Evolutionary conservation across 1,140 invertebrate genomes (phyloP), one percentile per base, ranked within the genome.

Genomic region (Hyles euphorbiae): DNA sequence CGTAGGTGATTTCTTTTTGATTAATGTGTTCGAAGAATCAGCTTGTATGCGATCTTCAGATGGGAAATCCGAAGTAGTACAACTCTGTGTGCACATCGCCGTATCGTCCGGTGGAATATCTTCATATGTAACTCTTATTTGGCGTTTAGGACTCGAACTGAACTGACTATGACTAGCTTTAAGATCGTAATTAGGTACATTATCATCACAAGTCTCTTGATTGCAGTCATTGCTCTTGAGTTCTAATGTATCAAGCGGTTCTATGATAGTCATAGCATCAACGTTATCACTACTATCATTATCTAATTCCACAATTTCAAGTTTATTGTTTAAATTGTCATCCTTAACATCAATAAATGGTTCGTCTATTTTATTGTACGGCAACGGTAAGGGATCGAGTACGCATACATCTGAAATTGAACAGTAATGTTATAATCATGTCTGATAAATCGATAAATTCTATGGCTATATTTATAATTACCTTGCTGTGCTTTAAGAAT

Each of bases 21-120:
- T 55, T 63, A 34, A 34, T 53, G 10, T 36, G 4, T 48, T 56
- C 33, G 44, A n/a, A 49, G 48, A 10, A 40, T 49, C 11, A 32
- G 77, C 74, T 56, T 83, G 76, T n/a, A 34, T 43, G 22, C 9
- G 67, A 65, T 88, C 81, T 66, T 86, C 82, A 7, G 70, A 65
- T 53, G 76, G 72, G 59, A 72, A 74, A 40, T 71, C 75, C 22
- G 22, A 22, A 22, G 22, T 22, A 22, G 22, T 22, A 22, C 22
- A 22, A 22, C 22, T 22, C 63, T 75, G 72, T n/a, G 85, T 68
- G 32, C 72, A 63, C 53, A 65, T 58, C 5, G 53, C 55, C 4
- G 83, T 60, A 44, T 78, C 76, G 46, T 80, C 68, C 3, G 76
- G 56, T 48, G 62, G 58, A 6, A 63, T 48, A 7, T 70, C 11